Conservation (phyloP, 2,888 invertebrate species). For the Ernsta delagoae region DNA sequence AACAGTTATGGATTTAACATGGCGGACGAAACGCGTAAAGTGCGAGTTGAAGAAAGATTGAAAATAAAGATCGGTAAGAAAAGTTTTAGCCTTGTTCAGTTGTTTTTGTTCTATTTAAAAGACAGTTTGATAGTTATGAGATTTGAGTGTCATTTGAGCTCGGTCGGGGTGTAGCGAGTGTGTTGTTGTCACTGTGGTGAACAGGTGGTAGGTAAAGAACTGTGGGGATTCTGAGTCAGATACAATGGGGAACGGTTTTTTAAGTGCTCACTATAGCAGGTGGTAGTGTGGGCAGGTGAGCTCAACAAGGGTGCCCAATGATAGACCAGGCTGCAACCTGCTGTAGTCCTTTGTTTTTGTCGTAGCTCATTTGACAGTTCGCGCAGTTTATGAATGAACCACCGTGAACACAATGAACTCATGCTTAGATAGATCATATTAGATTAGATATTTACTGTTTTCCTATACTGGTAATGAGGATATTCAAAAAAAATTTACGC, state of each 20-base stretch:
- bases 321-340: slow-evolving; percentile 45
- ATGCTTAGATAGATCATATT: slow-evolving; percentile 66
- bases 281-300: slow-evolving; percentile 43
- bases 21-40: slow-evolving; percentile 96
- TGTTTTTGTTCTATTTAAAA: slow-evolving; percentile 37
- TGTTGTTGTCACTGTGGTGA: slow-evolving; percentile 75
- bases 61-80: slow-evolving; percentile 97
- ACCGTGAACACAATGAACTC: slow-evolving; percentile 73
- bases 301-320: slow-evolving; percentile 1
- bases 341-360: slow-evolving; percentile 74
- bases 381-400: slow-evolving; percentile 77
- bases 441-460: slow-evolving; percentile 66
- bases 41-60: slow-evolving; percentile 96
- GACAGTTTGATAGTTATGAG: slow-evolving; percentile 18
- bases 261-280: slow-evolving; percentile 44
- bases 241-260: slow-evolving; percentile 58
- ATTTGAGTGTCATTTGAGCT: slow-evolving; percentile 21
- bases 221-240: slow-evolving; percentile 44
- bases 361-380: slow-evolving; percentile 73
- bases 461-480: slow-evolving; percentile 25
- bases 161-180: slow-evolving; percentile 35
- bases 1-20: slow-evolving; percentile 94
- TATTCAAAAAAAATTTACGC: slow-evolving; percentile 24
- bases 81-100: slow-evolving; percentile 49
- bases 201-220: slow-evolving; percentile 75